These are phyloP conservation scores for Apodemia zela DNA, from an alignment of 2,888 invertebrate genomes.

Conservation along the genomic window DNA sequence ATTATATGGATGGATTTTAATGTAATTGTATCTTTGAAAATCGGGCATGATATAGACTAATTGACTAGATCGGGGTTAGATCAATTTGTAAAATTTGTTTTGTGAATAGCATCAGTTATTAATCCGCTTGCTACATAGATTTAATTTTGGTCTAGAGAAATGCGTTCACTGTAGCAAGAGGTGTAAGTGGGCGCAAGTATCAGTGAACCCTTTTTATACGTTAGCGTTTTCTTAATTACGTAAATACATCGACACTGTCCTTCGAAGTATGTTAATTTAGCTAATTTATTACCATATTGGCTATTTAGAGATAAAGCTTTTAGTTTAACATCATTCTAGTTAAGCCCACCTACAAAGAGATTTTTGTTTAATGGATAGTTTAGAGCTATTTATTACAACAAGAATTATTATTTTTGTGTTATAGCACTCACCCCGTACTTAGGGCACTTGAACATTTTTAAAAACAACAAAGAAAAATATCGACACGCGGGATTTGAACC, in stretches of 20 bases:
- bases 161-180: constrained; percentile 6
- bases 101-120: not conserved
- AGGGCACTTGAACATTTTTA: no score
- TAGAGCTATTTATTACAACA: not conserved
- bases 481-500: no score
- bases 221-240: constrained; percentile 16
- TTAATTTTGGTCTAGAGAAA: not conserved
- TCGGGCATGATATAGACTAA: no score
- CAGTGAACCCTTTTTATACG: constrained; percentile 12
- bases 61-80: no score
- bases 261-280: constrained; percentile 7
- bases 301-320: constrained; percentile 16
- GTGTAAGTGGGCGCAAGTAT: constrained; percentile 1
- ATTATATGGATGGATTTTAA: no score
- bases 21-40: no score
- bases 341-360: constrained; percentile 11
- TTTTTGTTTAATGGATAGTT: constrained; percentile 5
- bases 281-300: constrained; percentile 15
- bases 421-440: no score
- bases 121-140: not conserved
- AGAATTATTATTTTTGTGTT: no score
- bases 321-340: constrained; percentile 1
- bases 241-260: constrained; percentile 14
- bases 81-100: not conserved
- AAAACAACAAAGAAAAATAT: no score